Percentiles rank a stretch among this genome's conserved stretches.
Conservation (phyloP, 37 sponge, comb jelly and placozoan species). For the Halisarca cf. caerulea region DNA sequence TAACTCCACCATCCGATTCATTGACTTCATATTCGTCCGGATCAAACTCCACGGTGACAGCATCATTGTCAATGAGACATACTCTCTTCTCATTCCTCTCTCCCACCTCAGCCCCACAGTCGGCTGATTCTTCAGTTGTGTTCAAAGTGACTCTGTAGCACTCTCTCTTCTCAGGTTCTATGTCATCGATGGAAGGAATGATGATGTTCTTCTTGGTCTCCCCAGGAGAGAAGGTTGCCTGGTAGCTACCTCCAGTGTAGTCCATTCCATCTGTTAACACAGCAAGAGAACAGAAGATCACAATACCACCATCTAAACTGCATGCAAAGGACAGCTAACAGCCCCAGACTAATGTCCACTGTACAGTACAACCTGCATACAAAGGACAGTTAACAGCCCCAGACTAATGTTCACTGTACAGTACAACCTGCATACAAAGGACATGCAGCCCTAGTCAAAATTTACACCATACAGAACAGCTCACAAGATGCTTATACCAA, state of each 20-base stretch:
- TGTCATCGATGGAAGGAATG: not conserved
- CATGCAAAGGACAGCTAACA: too few relatives aligned
- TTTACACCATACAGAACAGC: too few relatives aligned
- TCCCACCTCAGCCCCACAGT: not conserved
- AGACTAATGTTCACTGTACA: too few relatives aligned
- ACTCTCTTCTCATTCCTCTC: not conserved
- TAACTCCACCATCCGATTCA: not conserved
- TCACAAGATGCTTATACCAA: too few relatives aligned
- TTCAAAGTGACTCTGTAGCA: not conserved
- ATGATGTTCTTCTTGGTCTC: not conserved
- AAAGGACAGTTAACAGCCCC: too few relatives aligned
- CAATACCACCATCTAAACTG: too few relatives aligned
- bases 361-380: too few relatives aligned
- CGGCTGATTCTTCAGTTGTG: not conserved
- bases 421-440: too few relatives aligned
- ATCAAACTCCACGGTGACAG: conserved; percentile 14
- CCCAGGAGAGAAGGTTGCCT: not conserved
- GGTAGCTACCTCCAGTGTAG: not conserved
- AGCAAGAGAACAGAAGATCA: too few relatives aligned
- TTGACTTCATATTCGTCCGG: not conserved
- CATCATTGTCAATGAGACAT: not conserved
- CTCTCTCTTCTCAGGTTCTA: not conserved
- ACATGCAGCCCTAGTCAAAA: too few relatives aligned
- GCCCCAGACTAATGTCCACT: too few relatives aligned
- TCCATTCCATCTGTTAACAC: not conserved